Percentiles rank a stretch among this genome's conserved stretches.
Conservation (phyloP, 1,140 invertebrate species). For the Agrilus planipennis region DNA sequence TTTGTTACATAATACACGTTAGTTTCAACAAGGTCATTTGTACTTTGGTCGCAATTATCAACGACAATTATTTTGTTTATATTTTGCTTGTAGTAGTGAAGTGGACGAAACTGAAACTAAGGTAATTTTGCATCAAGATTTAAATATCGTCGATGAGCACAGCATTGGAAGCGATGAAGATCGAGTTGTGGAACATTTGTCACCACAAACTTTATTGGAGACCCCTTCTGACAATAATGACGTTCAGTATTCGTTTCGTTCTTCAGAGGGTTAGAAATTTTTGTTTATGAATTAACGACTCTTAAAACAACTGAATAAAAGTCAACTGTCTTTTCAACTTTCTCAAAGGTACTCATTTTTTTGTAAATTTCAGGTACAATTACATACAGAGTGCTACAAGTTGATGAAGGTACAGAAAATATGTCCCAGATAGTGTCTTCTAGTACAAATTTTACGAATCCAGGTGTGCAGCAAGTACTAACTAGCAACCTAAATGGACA, state of each 20-base stretch:
- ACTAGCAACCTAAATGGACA: conserved; percentile 35
- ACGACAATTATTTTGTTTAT: conserved; percentile 3
- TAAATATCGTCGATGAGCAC: conserved; percentile 22
- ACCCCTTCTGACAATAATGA: conserved; percentile 26
- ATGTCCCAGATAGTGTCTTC: conserved; percentile 26
- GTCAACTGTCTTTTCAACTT: too few relatives aligned
- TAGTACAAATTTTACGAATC: conserved; percentile 15
- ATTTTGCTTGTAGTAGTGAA: conserved; percentile 16
- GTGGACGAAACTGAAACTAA: conserved; percentile 26
- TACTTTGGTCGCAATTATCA: not conserved
- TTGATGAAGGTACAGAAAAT: conserved; percentile 27
- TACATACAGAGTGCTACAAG: conserved; percentile 32
- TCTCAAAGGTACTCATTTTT: too few relatives aligned
- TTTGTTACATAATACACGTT: conserved; percentile 25
- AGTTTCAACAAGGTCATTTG: conserved; percentile 23
- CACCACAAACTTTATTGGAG: conserved; percentile 31
- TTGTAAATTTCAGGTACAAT: conserved; percentile 28
- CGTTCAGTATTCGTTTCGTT: conserved; percentile 30
- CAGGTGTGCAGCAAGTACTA: conserved; percentile 25
- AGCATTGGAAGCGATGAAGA: conserved; percentile 31
- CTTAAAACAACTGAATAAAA: too few relatives aligned
- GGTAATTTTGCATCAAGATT: conserved; percentile 23
- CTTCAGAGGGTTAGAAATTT: conserved; percentile 28
- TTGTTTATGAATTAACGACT: conserved; percentile 1
- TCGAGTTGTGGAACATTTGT: conserved; percentile 29